Base-by-base conservation (phyloP, 2,113 vertebrate species). In the Hassar affinis region DNA sequence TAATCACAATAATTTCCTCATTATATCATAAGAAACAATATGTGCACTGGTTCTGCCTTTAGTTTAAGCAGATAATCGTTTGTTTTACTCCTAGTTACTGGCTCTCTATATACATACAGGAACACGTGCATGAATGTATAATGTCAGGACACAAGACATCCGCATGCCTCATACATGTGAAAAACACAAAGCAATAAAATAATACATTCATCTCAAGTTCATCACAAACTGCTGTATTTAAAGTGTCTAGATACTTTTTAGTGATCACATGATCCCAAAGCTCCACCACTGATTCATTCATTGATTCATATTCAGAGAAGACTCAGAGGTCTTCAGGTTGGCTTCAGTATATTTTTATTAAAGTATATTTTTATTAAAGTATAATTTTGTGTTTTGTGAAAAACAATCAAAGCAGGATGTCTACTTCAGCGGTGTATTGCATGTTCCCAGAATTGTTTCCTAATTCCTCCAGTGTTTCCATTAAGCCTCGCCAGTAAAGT, bases 401-500 rank as follows among this genome's bases (percentile, higher is more conserved):
- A 7, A 76, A 30, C 30, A 54, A 5, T 25, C 2, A 8, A 52
- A 17, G n/a, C 27, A 17, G n/a, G 1, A 20, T 33, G 49, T 76
- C n/a, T 76, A 25, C 35, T 52, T 30, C 6, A 54, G 27, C 33
- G 47, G 9, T 20, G 74, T 33, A 15, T 76, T 51, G n/a, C 38
- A 69, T 45, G 38, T 71, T 71, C 68, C 74, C 49, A 76, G 49
- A 76, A 54, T 20, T 54, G 51, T 77, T 56, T 77, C 18, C 27
- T 38, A 20, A 35, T 35, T 56, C 52, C 51, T 22, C 52, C 22
- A 47, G 12, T 54, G 49, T 77, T 77, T 77, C 51, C 75, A 77
- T 56, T 22, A 56, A 20, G 22, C 30, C 52, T 6, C 8, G 33
- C 75, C 51, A 77, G 18, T 54, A 35, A 8, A 35, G 30, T 56